These are phyloP conservation scores for Apodemia mormo DNA, from an alignment of 2,888 invertebrate species.

Conservation along the genomic window DNA sequence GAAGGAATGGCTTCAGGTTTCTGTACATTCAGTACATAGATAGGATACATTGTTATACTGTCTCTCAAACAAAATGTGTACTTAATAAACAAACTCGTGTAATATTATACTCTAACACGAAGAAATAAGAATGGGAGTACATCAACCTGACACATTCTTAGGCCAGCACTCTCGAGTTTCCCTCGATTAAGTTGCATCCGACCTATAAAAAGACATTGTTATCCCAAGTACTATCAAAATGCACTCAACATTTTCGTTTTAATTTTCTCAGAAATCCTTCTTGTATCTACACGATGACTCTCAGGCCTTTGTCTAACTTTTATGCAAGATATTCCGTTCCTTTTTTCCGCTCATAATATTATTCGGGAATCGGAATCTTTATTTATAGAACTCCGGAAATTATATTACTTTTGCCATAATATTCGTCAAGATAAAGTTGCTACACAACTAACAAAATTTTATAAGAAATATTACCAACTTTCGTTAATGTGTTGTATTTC, in stretches of 20 bases:
- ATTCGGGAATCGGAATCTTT: not conserved
- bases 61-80: conserved; percentile 42
- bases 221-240: conserved; percentile 43
- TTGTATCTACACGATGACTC: conserved; percentile 20
- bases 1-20: no score
- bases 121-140: not conserved
- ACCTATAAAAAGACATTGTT: conserved; percentile 55
- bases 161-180: conserved; percentile 29
- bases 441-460: not conserved
- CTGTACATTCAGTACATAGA: no score
- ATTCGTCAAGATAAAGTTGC: not conserved
- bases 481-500: no score
- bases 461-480: no score
- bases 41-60: not conserved
- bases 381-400: conserved; percentile 4
- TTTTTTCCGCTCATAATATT: conserved; percentile 5
- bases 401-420: not conserved
- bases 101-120: not conserved
- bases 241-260: conserved; percentile 29
- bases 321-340: conserved; percentile 6
- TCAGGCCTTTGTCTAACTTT: conserved; percentile 12
- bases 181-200: conserved; percentile 46
- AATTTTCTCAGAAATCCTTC: conserved; percentile 30
- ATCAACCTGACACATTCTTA: conserved; percentile 34
- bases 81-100: not conserved